phyloP scores from a whole-genome alignment of 2,113 vertebrate species.

The Bombycilla garrulus region DNA sequence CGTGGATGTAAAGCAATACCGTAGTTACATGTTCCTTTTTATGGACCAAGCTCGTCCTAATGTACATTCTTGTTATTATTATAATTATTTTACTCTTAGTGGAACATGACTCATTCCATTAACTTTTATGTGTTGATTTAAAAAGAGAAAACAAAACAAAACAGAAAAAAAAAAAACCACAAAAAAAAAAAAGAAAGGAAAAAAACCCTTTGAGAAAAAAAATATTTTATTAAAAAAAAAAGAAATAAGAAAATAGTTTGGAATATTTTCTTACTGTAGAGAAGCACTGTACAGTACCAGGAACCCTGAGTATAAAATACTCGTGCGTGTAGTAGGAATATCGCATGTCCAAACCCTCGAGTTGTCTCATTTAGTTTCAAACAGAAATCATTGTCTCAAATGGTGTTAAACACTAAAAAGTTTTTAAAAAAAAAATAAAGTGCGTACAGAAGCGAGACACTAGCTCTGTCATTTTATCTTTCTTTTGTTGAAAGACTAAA shows the following conservation, averaged over 20 bases:
- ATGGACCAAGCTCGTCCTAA: conserved; percentile 77
- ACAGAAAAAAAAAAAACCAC: not conserved
- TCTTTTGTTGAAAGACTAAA: conserved; percentile 84
- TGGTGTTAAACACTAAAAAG: conserved; percentile 82
- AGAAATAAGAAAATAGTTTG: conserved; percentile 82
- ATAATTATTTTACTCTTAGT: conserved; percentile 71
- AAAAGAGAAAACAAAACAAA: conserved; percentile 64
- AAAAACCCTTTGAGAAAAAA: conserved; percentile 69
- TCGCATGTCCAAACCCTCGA: conserved; percentile 69
- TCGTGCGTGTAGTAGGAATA: conserved; percentile 73
- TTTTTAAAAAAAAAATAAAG: conserved; percentile 69
- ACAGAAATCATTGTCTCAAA: conserved; percentile 73
- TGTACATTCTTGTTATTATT: conserved; percentile 75
- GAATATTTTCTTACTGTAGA: conserved; percentile 88
- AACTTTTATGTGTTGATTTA: conserved; percentile 74
- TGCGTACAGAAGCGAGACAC: conserved; percentile 76
- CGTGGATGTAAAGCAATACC: conserved; percentile 83
- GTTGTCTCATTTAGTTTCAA: conserved; percentile 73
- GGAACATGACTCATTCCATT: conserved; percentile 79
- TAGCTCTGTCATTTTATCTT: conserved; percentile 82
- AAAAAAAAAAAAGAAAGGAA: not conserved
- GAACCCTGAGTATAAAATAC: conserved; percentile 78
- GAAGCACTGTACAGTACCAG: conserved; percentile 79
- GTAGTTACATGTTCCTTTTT: conserved; percentile 72
- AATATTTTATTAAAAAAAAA: conserved; percentile 83